These are phyloP conservation scores for Diplogasteroides magnus DNA, from an alignment of 1,140 invertebrate genomes.

Conservation along the genomic window DNA sequence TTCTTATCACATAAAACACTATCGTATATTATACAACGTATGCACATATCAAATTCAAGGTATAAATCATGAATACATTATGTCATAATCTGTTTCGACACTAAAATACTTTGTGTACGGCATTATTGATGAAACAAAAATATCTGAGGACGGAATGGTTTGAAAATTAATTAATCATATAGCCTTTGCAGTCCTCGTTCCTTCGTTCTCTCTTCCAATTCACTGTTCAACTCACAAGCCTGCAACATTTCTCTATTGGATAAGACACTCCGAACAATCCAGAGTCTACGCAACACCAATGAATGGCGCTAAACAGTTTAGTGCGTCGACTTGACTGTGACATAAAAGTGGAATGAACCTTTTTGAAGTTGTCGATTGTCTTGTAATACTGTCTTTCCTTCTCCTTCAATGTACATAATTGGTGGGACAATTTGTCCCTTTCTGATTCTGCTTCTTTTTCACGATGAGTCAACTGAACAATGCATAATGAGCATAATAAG, in stretches of 20 bases:
- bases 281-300: neutral
- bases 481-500: too few relatives aligned
- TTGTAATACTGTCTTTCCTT: conserved; percentile 13
- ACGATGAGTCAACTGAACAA: too few relatives aligned
- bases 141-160: neutral
- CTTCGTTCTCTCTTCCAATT: neutral
- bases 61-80: too few relatives aligned
- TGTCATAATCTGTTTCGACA: neutral
- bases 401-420: neutral
- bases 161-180: too few relatives aligned
- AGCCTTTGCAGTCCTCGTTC: neutral
- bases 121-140: neutral
- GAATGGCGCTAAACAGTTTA: neutral
- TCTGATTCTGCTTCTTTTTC: too few relatives aligned
- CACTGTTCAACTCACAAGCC: neutral
- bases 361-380: conserved; percentile 7
- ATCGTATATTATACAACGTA: too few relatives aligned
- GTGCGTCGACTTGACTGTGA: neutral
- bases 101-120: neutral
- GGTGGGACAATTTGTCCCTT: too few relatives aligned
- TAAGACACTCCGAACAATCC: neutral
- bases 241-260: neutral
- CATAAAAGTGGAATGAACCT: neutral
- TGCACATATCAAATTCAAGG: neutral
- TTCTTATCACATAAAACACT: too few relatives aligned